Percentiles rank a stretch among this genome's conserved stretches.
Conservation (phyloP, 2,113 vertebrate genomes). For the Regulus satrapa region DNA sequence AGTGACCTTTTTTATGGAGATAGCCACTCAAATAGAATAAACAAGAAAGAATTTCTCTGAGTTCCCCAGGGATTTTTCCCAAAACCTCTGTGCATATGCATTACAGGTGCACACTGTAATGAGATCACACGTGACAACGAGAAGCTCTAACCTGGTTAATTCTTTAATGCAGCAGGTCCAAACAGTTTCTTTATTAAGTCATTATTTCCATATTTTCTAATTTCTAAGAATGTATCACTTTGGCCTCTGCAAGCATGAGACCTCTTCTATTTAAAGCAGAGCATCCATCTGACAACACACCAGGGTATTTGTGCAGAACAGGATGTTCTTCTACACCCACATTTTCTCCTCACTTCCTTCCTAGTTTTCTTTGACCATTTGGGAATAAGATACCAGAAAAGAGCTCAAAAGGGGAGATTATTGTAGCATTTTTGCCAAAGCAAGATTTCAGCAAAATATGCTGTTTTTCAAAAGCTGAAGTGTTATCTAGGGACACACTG, state of each 20-base stretch:
- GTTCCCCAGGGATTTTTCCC: background rate
- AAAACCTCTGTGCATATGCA: background rate
- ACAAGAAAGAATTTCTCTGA: background rate
- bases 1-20: background rate
- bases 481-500: background rate
- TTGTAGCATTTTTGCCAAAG: background rate
- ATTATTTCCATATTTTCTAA: background rate
- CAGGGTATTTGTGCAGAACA: slow-evolving; percentile 60
- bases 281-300: slow-evolving; percentile 55
- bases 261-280: slow-evolving; percentile 63
- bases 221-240: slow-evolving; percentile 1
- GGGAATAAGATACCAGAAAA: slow-evolving; percentile 40
- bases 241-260: slow-evolving; percentile 31
- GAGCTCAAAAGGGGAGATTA: background rate
- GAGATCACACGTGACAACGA: background rate
- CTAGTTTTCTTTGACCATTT: slow-evolving; percentile 3
- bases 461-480: background rate
- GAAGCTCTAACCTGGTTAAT: background rate
- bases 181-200: background rate
- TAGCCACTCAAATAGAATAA: background rate
- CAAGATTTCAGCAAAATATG: background rate
- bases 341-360: slow-evolving; percentile 47
- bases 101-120: background rate
- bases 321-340: slow-evolving; percentile 62
- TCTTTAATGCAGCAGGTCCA: background rate